Evolutionary conservation across 2,113 vertebrate genomes (phyloP).

Genomic region (Solea solea): DNA sequence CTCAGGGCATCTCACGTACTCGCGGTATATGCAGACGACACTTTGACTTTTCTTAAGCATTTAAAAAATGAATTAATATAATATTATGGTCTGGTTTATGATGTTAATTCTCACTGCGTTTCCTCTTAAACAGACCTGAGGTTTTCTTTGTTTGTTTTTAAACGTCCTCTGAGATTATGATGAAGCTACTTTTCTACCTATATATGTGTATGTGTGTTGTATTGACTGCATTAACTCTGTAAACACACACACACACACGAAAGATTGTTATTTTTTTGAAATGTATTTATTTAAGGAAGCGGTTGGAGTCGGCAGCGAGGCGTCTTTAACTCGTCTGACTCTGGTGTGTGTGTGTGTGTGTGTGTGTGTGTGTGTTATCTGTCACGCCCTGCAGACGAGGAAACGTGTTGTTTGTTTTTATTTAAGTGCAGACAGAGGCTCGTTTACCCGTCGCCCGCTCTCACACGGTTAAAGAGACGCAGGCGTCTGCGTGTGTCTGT

Average conservation of each 20-base stretch:
- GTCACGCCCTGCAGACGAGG: background rate
- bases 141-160: conserved; percentile 8
- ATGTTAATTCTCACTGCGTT: conserved; percentile 47
- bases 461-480: conserved; percentile 63
- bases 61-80: conserved; percentile 3
- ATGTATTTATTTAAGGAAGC: conserved; percentile 38
- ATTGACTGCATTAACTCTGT: conserved; percentile 14
- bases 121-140: conserved; percentile 38
- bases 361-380: background rate
- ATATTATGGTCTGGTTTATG: background rate
- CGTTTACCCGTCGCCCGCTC: background rate
- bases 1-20: conserved; percentile 54
- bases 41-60: background rate
- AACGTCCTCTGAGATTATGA: conserved; percentile 29
- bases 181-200: conserved; percentile 48
- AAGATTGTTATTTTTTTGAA: conserved; percentile 46
- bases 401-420: background rate
- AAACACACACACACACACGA: conserved; percentile 32
- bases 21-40: conserved; percentile 13
- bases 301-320: too few relatives aligned
- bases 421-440: background rate
- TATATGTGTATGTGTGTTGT: background rate
- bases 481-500: conserved; percentile 73
- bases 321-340: background rate
- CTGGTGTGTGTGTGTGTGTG: background rate